Percentiles rank a stretch among this genome's conserved stretches.
These are phyloP conservation scores for Caenorhabditis tropicalis DNA, from an alignment of 1,140 invertebrate genomes.

Conservation along the genomic window DNA sequence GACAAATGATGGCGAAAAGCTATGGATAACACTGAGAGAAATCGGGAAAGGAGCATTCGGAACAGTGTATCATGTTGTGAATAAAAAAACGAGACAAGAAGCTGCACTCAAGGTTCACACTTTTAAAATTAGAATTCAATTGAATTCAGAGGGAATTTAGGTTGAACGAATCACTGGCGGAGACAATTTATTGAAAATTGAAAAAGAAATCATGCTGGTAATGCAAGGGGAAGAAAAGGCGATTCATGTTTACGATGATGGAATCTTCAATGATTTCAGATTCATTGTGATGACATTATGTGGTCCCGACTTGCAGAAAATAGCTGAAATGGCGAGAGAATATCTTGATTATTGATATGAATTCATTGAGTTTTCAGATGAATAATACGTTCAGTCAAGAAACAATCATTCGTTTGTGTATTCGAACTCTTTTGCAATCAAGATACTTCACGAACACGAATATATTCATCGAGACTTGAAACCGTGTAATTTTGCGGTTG, in stretches of 20 bases:
- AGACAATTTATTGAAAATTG: constrained; percentile 20
- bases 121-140: too few species aligned
- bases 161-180: constrained; percentile 8
- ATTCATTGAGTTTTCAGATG: neutral
- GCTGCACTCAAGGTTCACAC: constrained; percentile 1
- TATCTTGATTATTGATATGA: neutral
- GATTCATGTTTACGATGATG: constrained; percentile 5
- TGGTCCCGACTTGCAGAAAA: neutral
- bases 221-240: neutral
- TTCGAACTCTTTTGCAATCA: constrained; percentile 17
- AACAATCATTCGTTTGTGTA: constrained; percentile 17
- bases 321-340: neutral
- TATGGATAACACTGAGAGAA: neutral
- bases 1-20: neutral
- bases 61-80: neutral
- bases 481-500: neutral
- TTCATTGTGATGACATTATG: constrained; percentile 26
- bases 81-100: neutral
- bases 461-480: constrained; percentile 23
- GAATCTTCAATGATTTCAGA: neutral
- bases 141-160: neutral
- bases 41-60: constrained; percentile 13
- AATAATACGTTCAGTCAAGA: neutral
- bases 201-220: neutral
- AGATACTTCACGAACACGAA: neutral